Evolutionary conservation across 2,797 vertebrate genomes (phyloP), one percentile per base, ranked within the genome.

Genomic region (Fundulus diaphanus): DNA sequence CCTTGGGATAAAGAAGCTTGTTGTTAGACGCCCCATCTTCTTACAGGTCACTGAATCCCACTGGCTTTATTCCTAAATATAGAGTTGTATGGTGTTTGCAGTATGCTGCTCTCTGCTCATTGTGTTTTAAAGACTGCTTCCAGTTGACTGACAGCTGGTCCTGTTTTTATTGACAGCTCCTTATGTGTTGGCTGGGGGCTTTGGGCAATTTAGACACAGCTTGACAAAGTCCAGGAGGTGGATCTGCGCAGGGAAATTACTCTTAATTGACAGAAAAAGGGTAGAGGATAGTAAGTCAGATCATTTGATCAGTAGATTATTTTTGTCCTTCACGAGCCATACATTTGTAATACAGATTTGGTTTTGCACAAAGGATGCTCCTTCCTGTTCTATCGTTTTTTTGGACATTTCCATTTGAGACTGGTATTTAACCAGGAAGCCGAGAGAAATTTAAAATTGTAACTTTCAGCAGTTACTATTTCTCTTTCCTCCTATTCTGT

Each of bases 171-270:
- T 85, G 83, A 85, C 79, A 73, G 86, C 69, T 85, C 71, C 74
- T 66, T 48, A 65, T 77, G 74, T 44, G 74, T 83, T 54, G 75
- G 48, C 40, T 40, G 37, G 72, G 72, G 76, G 75, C 79, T 80
- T 37, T 52, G 57, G 77, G 73, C 65, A n/a, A 72, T 79, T 87
- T 82, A 78, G 83, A 90, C 83, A 70, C 9, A 11, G 37, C 78
- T 79, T 82, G 84, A 84, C 80, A 77, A 85, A 85, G 76, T 77
- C 15, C 80, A 84, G 81, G 80, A 85, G 78, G 78, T 49, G 67
- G 71, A 73, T 76, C 46, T 46, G 68, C 80, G 33, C 52, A 2
- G 3, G 79, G 72, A 78, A 79, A 85, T 78, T 37, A 73, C n/a
- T 49, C 49, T 74, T 85, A 86, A 84, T 77, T 68, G 73, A 68